Evolutionary conservation across 2,888 invertebrate species (phyloP).

Genomic region (Myathropa florea): DNA sequence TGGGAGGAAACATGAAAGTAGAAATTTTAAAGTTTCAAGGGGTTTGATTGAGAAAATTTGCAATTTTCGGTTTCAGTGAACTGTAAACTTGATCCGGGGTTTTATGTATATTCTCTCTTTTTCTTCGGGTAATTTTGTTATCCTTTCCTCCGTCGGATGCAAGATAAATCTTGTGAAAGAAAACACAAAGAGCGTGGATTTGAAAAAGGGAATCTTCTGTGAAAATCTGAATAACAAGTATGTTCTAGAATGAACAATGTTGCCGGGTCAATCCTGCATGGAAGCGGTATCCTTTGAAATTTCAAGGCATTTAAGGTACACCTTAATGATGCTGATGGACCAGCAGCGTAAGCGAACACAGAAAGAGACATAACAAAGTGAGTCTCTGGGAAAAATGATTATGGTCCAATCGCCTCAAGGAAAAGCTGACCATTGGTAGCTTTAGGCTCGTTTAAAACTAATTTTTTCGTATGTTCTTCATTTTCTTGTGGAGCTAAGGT

Average conservation of each 20-base stretch:
- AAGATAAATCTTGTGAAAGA: not conserved
- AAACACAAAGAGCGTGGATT: not conserved
- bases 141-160: slow-evolving; percentile 13
- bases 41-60: slow-evolving; percentile 54
- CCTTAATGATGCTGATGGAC: not conserved
- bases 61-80: slow-evolving; percentile 68
- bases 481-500: too few relatives aligned
- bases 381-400: too few relatives aligned
- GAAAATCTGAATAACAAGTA: not conserved
- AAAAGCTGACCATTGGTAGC: too few relatives aligned
- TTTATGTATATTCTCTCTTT: not conserved
- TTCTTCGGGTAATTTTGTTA: slow-evolving; percentile 15
- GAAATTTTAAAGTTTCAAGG: slow-evolving; percentile 58
- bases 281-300: not conserved
- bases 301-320: not conserved
- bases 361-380: too few relatives aligned
- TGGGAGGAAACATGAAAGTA: slow-evolving; percentile 49
- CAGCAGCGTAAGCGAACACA: too few relatives aligned
- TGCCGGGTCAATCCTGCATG: not conserved
- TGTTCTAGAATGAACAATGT: not conserved
- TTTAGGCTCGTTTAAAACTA: too few relatives aligned
- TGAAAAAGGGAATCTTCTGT: not conserved
- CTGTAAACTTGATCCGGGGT: slow-evolving; percentile 49
- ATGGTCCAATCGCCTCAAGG: too few relatives aligned
- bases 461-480: too few relatives aligned